These are phyloP conservation scores for Fabriciana adippe DNA, from an alignment of 2,888 invertebrate species.

Conservation along the genomic window DNA sequence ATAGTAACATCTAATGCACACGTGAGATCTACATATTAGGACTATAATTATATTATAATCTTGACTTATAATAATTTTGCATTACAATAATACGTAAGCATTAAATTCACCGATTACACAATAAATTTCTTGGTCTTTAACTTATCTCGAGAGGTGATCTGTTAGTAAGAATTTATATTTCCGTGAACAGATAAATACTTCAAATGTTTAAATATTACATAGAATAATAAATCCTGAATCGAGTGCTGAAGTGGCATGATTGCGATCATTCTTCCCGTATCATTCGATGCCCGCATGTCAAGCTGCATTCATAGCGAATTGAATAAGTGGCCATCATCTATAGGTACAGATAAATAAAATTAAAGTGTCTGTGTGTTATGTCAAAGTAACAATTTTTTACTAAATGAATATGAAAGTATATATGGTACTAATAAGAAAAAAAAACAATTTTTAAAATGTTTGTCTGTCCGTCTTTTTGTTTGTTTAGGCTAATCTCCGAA, in stretches of 20 bases:
- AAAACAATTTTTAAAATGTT: too few species aligned
- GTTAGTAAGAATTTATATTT: conserved; percentile 30
- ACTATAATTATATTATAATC: background rate
- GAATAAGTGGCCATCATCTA: conserved; percentile 43
- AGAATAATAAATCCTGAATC: conserved; percentile 39
- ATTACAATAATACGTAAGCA: conserved; percentile 11
- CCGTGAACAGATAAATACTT: conserved; percentile 32
- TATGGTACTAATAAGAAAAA: too few species aligned
- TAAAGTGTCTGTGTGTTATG: too few species aligned
- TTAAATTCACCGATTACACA: conserved; percentile 32
- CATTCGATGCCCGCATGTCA: conserved; percentile 46
- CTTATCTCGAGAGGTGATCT: conserved; percentile 34
- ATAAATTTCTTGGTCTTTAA: conserved; percentile 36
- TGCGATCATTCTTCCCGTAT: conserved; percentile 43
- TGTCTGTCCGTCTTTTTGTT: too few species aligned
- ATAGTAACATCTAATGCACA: background rate
- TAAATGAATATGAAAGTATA: too few species aligned
- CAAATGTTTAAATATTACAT: conserved; percentile 31
- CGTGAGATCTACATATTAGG: too few species aligned
- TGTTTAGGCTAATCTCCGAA: too few species aligned
- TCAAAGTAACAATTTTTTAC: too few species aligned
- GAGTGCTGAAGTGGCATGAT: conserved; percentile 40
- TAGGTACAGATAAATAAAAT: conserved; percentile 3
- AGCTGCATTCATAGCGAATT: conserved; percentile 44
- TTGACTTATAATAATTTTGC: background rate